Evolutionary conservation across 2,888 invertebrate species (phyloP).

Genomic region (Crossocerus cetratus): DNA sequence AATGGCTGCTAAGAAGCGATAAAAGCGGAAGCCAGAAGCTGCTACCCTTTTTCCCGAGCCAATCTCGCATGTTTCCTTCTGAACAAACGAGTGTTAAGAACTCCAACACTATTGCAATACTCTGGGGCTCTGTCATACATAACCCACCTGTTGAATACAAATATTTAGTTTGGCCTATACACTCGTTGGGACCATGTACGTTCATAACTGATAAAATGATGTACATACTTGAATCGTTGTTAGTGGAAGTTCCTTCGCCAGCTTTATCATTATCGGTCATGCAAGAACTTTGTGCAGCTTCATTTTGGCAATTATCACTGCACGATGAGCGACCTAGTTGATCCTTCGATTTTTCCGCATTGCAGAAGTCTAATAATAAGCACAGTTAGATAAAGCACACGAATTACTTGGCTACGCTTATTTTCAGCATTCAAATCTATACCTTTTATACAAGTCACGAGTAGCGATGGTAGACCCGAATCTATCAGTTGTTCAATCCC

Average conservation of each 20-base stretch:
- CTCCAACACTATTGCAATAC: conserved; percentile 84
- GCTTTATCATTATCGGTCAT: conserved; percentile 79
- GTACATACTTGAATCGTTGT: conserved; percentile 51
- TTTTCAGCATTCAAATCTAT: background rate
- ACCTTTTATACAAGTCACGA: conserved; percentile 81
- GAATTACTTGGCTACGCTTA: too few species aligned
- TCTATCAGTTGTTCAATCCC: conserved; percentile 87
- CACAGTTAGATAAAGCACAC: background rate
- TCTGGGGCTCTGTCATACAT: conserved; percentile 80
- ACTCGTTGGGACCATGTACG: background rate
- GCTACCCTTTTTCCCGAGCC: conserved; percentile 90
- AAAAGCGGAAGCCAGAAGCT: conserved; percentile 92
- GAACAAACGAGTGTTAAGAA: conserved; percentile 90
- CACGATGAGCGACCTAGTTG: conserved; percentile 50
- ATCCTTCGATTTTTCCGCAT: conserved; percentile 61
- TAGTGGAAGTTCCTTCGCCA: conserved; percentile 58
- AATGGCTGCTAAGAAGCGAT: conserved; percentile 84
- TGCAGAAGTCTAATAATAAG: conserved; percentile 66
- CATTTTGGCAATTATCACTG: conserved; percentile 50
- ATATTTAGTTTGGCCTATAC: background rate
- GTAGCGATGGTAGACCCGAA: conserved; percentile 84
- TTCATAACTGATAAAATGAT: background rate
- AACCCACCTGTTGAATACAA: conserved; percentile 55
- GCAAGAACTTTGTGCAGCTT: conserved; percentile 33
- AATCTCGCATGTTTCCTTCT: conserved; percentile 90